Conservation (phyloP, 2,797 vertebrate species). For the Myotis myotis region DNA sequence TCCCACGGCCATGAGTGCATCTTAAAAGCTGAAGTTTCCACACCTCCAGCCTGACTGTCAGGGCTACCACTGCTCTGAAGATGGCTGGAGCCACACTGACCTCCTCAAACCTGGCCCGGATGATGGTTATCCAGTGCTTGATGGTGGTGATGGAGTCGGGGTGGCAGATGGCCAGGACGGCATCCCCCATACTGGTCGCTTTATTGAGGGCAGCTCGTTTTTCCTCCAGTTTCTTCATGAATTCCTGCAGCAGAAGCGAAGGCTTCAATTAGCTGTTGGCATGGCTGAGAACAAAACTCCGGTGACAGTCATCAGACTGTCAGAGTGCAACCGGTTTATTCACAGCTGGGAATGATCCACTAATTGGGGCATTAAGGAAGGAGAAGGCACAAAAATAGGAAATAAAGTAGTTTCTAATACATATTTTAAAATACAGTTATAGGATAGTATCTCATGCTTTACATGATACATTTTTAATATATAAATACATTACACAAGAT, state of each 20-base stretch:
- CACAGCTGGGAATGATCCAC: not conserved
- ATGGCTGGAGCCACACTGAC: constrained; percentile 83
- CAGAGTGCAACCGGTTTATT: not conserved
- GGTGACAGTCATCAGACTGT: not conserved
- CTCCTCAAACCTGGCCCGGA: constrained; percentile 98
- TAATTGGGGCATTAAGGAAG: not conserved
- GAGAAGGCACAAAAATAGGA: not conserved
- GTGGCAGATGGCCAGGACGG: constrained; percentile 95
- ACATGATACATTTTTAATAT: not conserved
- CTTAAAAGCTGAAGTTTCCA: not conserved
- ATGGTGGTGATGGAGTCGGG: constrained; percentile 98
- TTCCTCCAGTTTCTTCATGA: constrained; percentile 97
- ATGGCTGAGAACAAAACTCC: constrained; percentile 62
- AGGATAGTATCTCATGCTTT: not conserved
- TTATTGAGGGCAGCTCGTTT: constrained; percentile 93
- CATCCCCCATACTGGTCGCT: constrained; percentile 94
- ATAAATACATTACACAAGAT: not conserved
- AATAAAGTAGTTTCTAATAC: not conserved
- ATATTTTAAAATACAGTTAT: not conserved
- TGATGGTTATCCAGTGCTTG: constrained; percentile 99
- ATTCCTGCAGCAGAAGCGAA: constrained; percentile 88
- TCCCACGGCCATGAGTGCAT: not conserved
- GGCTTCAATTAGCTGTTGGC: constrained; percentile 69
- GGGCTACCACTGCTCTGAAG: constrained; percentile 5
- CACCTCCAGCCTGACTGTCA: not conserved